Evolutionary conservation across 2,797 vertebrate species (phyloP), one percentile per base, ranked within the genome.

Genomic region (Xenentodon cancila): DNA sequence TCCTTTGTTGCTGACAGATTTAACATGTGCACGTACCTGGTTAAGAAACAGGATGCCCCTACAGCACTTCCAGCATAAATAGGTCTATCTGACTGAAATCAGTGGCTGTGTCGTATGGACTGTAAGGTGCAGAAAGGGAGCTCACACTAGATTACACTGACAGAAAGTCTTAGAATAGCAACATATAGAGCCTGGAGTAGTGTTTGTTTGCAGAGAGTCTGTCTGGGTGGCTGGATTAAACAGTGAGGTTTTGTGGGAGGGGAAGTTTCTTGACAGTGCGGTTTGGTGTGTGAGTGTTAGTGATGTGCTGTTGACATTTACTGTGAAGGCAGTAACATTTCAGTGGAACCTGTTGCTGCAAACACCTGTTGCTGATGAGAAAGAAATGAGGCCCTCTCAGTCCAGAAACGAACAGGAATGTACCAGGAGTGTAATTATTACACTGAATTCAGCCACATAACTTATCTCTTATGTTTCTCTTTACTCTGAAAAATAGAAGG

Each of bases 341-440:
- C 25, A 13, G 49, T 59, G 60, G 59, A 76, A 79, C 40, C 42
- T 64, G 74, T 64, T 74, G 43, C 64, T 71, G 49, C 42, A 21
- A 55, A 30, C 88, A 91, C 85, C 87, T 90, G 85, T 85, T 90
- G 71, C 80, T 81, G 75, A 78, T 63, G 53, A 50, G 61, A 57
- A 65, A 43, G 67, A 80, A 17, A 21, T 8, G 25, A 21, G 11
- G 3, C 19, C 19, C 9, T 20, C 9, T 12, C 34, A 11, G 34
- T 32, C 7, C 3, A 3, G 34, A 37, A 37, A 9, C 2, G 9
- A 9, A 9, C 6, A 32, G 11, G 11, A 37, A 37, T 1, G 6
- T 1, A 9, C 3, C 7, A 9, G 30, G 7, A 32, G 1, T 32
- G n/a, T n/a, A n/a, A n/a, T n/a, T n/a, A n/a, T 25, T 37, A 37